A percentile compares a stretch with the other conserved stretches of the same genome.
These are phyloP conservation scores for Nowickia ferox DNA, from an alignment of 2,888 invertebrate genomes.

Conservation along the genomic window DNA sequence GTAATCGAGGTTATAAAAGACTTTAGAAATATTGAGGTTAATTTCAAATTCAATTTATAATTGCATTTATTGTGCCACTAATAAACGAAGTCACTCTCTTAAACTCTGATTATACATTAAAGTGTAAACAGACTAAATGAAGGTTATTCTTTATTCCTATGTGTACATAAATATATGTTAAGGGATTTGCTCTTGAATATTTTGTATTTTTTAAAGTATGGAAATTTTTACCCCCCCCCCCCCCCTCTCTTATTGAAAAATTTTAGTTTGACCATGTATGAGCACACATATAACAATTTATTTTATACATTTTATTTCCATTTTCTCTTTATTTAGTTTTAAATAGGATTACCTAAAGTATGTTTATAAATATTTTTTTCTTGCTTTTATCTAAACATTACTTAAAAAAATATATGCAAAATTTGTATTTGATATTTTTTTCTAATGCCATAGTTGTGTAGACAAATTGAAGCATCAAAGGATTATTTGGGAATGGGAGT, in stretches of 20 bases:
- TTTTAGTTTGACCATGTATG: conserved; percentile 54
- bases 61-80: too few species aligned
- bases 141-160: conserved; percentile 34
- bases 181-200: conserved; percentile 69
- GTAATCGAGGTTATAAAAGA: too few species aligned
- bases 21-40: too few species aligned
- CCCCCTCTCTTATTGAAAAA: conserved; percentile 10
- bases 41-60: too few species aligned
- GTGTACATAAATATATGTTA: conserved; percentile 40
- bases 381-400: conserved; percentile 15
- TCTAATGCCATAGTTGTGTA: conserved; percentile 64
- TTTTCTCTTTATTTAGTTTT: conserved; percentile 54
- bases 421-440: conserved; percentile 25
- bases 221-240: neutral
- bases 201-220: conserved; percentile 63
- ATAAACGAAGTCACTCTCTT: conserved; percentile 1
- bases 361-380: conserved; percentile 27
- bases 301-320: conserved; percentile 35
- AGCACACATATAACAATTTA: neutral
- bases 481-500: conserved; percentile 36
- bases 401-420: conserved; percentile 1
- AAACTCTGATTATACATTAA: neutral
- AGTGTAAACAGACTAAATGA: neutral
- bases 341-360: conserved; percentile 60
- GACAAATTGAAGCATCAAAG: conserved; percentile 47